Evolutionary conservation across 2,113 vertebrate genomes (phyloP), one percentile per base, ranked within the genome.

Genomic region (Salminus brasiliensis): DNA sequence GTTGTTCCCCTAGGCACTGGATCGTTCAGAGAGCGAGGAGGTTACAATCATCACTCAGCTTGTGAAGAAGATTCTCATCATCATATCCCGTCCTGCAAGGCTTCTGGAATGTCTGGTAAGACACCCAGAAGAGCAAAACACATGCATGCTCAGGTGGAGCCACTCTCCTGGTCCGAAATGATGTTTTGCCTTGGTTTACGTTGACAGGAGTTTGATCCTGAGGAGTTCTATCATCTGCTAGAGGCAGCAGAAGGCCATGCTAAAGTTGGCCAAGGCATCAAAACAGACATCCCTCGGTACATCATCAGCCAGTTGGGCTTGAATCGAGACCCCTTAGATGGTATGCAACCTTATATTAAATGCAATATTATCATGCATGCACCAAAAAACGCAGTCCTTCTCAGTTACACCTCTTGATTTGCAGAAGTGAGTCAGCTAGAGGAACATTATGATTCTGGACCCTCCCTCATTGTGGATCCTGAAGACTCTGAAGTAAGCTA

Each of bases 281-380:
- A 98, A 90, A 96, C 95, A 0, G 97, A 99, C 87, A 96, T 99
- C 82, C 98, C 98, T 0, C 93, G 92, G 12, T 99, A 99, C 83
- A 99, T 99, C 90, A 97, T 99, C 85, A 96, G 92, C 78, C 98
- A 98, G 80, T 93, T 99, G 66, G 97, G 98, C 4, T 94, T 99
- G 0, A 93, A 96, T 30, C 94, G 96, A 79, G 95, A 97, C 88
- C 96, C 90, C 0, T 88, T 98, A 9, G 95, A 98, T 87, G 97
- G 98, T 98, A 89, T 12, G 5, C 32, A 8, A 69, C 62, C 21
- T 47, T 18, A 43, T 34, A n/a, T 39, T n/a, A 63, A 36, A 34
- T n/a, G 3, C 25, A 16, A 5, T 36, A 1, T n/a, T 27, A 11
- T 62, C 9, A 21, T 65, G 34, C 23, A 2, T 32, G 45, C 29